Base-by-base conservation (phyloP, 2,113 vertebrate species). In the Lipotes vexillifer region DNA sequence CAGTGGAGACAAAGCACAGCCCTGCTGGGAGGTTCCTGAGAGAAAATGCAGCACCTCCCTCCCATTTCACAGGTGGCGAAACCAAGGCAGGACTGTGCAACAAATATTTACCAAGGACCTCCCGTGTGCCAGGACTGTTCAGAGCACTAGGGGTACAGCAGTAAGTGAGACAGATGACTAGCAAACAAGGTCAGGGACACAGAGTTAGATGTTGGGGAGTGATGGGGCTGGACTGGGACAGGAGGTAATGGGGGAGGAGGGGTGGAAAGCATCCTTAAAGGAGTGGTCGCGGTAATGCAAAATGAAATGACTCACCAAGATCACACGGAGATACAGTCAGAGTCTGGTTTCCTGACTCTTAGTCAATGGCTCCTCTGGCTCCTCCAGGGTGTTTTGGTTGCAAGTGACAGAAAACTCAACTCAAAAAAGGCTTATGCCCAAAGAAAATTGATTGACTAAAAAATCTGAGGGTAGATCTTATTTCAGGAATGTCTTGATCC, bases 121-220 rank as follows among this genome's bases (percentile, higher is more conserved):
- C 14, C 57, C 0, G 0, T 0, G 2, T 14, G 33, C 69, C 31
- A 0, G 46, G 15, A 12, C 25, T 2, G 38, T 31, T 46, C 17
- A 36, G 41, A 57, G 44, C 7, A 4, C 84, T 44, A 8, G 52
- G 57, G n/a, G 29, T 0, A 0, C 2, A 2, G 20, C 31, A 13
- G 38, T 9, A 44, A 57, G 52, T 7, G 8, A 13, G 87, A 11
- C 36, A 18, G 9, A 8, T 9, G 33, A 14, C 20, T 27, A 23
- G 61, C n/a, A 6, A 18, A 13, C 41, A 31, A 44, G 38, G 66
- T 6, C 11, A 1, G 1, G 69, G 20, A 3, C 12, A 6, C 8
- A 29, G 80, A 21, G 29, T 23, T 36, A 44, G 11, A 8, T 3
- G 13, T 20, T 55, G 1, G 61, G n/a, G 78, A 21, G 5, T 3